Conservation (phyloP, 2,113 vertebrate genomes). For the Rhineura floridana region DNA sequence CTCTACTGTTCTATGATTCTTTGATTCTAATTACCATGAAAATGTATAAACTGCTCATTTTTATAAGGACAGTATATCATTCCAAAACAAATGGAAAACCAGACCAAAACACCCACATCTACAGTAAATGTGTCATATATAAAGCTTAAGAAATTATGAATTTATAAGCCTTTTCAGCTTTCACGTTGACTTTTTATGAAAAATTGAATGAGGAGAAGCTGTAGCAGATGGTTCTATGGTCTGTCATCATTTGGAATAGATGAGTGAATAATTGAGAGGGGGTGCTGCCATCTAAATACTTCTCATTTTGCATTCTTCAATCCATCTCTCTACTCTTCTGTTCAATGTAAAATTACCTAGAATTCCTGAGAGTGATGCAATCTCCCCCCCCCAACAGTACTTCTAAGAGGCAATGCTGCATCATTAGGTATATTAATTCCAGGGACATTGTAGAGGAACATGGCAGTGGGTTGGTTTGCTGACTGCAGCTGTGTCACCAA, state of each 20-base stretch:
- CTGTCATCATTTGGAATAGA: background rate
- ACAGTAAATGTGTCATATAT: conserved; percentile 24
- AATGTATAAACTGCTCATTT: conserved; percentile 46
- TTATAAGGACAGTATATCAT: conserved; percentile 14
- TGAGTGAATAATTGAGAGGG: background rate
- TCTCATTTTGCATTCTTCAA: background rate
- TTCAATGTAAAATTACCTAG: background rate
- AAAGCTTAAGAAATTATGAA: conserved; percentile 33
- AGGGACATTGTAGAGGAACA: background rate
- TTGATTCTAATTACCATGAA: conserved; percentile 44
- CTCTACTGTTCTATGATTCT: too few species aligned
- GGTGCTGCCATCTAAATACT: background rate
- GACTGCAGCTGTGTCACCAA: too few species aligned
- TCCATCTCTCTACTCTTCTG: background rate
- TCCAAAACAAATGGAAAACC: conserved; percentile 12
- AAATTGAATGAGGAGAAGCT: conserved; percentile 4
- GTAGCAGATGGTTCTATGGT: background rate
- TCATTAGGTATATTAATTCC: background rate
- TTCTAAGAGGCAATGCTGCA: background rate
- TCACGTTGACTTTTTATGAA: conserved; percentile 5
- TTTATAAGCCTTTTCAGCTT: conserved; percentile 38
- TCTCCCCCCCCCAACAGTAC: background rate
- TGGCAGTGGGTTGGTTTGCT: background rate
- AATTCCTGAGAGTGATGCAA: background rate
- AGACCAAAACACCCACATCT: conserved; percentile 13